phyloP scores from a whole-genome alignment of 2,113 vertebrate species.

The Charadrius vociferus region DNA sequence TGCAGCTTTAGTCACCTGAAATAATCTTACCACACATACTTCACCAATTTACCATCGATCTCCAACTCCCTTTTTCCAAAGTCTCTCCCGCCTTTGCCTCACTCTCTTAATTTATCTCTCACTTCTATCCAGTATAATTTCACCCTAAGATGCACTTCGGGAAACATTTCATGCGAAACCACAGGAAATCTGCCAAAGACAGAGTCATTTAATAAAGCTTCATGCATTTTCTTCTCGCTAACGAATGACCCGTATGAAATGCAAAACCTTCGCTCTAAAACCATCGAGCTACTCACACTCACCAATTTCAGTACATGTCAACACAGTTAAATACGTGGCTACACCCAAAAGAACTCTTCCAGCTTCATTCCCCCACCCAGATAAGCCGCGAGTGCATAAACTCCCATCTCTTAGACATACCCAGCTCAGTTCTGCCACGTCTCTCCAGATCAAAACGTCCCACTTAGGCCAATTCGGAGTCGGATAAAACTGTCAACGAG shows the following conservation, averaged over 20 bases:
- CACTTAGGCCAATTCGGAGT: not conserved
- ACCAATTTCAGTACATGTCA: fast-evolving
- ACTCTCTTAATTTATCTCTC: not conserved
- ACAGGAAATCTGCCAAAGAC: not conserved
- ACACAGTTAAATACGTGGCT: not conserved
- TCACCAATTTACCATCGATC: not conserved
- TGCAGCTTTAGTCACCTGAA: not conserved
- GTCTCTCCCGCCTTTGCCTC: not conserved
- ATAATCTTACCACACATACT: not conserved
- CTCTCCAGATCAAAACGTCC: not conserved
- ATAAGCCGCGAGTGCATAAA: not conserved
- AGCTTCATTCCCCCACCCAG: not conserved
- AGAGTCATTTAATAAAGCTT: not conserved
- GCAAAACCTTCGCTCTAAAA: not conserved
- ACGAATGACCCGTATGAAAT: fast-evolving
- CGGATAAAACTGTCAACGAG: not conserved
- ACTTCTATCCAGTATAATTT: not conserved
- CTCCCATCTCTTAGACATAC: not conserved
- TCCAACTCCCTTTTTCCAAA: not conserved
- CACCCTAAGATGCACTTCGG: not conserved
- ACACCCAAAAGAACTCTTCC: not conserved
- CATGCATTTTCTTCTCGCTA: not conserved
- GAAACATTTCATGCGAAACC: not conserved
- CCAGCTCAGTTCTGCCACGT: not conserved
- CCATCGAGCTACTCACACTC: fast-evolving